Percentiles rank a stretch among this genome's conserved stretches.
Evolutionary conservation across 2,113 vertebrate genomes (phyloP).

Genomic region (Stictonetta naevosa): DNA sequence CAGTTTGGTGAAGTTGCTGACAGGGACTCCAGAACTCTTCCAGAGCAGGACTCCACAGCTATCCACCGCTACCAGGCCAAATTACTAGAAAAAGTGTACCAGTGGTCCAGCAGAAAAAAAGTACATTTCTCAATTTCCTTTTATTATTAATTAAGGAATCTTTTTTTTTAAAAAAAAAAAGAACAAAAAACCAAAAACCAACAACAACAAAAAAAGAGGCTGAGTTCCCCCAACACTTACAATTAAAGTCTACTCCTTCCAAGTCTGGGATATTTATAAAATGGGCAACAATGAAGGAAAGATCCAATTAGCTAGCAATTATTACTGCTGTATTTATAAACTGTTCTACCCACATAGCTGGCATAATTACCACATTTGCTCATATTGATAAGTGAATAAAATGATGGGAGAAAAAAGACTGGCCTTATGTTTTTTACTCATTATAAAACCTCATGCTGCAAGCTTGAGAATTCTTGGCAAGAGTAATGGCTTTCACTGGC

Average conservation of each 20-base stretch:
- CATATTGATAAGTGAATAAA: constrained; percentile 58
- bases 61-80: neutral
- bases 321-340: constrained; percentile 67
- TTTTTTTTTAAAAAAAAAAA: no score
- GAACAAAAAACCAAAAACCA: no score
- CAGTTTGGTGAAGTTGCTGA: neutral
- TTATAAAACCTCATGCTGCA: constrained; percentile 12
- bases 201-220: neutral
- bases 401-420: constrained; percentile 17
- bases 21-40: neutral
- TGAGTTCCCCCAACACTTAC: constrained; percentile 14
- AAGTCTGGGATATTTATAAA: constrained; percentile 53
- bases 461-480: constrained; percentile 5
- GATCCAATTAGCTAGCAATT: constrained; percentile 56
- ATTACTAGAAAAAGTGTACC: neutral
- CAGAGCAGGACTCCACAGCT: neutral
- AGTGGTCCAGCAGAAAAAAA: neutral
- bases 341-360: constrained; percentile 56
- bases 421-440: constrained; percentile 44
- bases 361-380: constrained; percentile 42
- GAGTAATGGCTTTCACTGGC: neutral
- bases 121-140: neutral
- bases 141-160: constrained; percentile 10
- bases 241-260: constrained; percentile 49
- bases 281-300: constrained; percentile 47